These are phyloP conservation scores for Jaculus jaculus DNA, from an alignment of 2,113 vertebrate genomes.

Conservation along the genomic window DNA sequence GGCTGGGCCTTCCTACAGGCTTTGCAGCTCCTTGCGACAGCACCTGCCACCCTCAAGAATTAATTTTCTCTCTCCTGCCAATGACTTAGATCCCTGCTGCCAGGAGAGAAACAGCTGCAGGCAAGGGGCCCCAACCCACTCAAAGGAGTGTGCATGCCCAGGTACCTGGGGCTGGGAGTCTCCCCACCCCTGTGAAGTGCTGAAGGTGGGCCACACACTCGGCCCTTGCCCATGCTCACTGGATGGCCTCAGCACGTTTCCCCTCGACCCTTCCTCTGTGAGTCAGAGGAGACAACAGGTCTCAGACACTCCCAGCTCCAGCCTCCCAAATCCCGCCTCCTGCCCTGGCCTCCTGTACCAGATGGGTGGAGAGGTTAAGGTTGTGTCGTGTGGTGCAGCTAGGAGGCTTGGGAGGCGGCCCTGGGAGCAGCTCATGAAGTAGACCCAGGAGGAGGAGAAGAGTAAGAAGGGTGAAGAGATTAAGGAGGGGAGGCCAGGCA, in stretches of 20 bases:
- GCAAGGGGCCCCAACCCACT: not conserved
- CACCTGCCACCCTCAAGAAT: constrained; percentile 50
- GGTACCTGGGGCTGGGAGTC: not conserved
- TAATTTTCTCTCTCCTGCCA: constrained; percentile 65
- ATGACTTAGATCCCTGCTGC: constrained; percentile 36
- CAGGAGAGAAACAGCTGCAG: constrained; percentile 32
- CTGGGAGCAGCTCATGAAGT: not conserved
- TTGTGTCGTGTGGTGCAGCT: too few species aligned
- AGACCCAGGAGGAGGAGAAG: not conserved
- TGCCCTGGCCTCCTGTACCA: not conserved
- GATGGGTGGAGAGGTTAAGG: not conserved
- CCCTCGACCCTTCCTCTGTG: not conserved
- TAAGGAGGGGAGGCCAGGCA: not conserved
- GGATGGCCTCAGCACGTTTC: not conserved
- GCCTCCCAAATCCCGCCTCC: not conserved
- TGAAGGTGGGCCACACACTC: not conserved
- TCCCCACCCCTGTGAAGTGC: not conserved
- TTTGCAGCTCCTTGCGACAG: constrained; percentile 65
- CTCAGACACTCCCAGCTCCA: not conserved
- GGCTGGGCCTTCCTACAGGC: not conserved
- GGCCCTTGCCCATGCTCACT: not conserved
- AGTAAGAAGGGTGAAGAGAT: not conserved
- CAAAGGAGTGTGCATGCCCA: not conserved
- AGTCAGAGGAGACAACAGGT: too few species aligned
- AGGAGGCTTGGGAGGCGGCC: not conserved